Evolutionary conservation across 2,888 invertebrate species (phyloP).

Genomic region (Trachelus stipa): DNA sequence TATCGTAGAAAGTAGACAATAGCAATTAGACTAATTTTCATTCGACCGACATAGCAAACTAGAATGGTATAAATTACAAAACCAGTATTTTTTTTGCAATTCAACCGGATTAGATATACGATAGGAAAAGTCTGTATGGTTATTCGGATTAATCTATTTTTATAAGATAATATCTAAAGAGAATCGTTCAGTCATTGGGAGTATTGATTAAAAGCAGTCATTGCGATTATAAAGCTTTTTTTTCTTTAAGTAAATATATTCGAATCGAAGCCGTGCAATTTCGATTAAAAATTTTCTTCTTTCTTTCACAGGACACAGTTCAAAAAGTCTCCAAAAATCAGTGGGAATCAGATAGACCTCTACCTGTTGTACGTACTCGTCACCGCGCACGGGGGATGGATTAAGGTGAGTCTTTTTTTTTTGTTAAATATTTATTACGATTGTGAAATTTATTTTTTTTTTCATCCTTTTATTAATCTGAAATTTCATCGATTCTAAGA

Average conservation of each 20-base stretch:
- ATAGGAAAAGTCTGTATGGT: neutral
- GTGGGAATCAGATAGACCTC: constrained; percentile 92
- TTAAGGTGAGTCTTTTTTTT: constrained; percentile 78
- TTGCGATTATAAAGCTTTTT: neutral
- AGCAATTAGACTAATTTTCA: too few relatives aligned
- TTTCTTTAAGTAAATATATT: neutral
- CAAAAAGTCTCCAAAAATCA: constrained; percentile 79
- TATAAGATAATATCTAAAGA: neutral
- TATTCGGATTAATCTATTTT: neutral
- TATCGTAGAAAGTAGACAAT: too few relatives aligned
- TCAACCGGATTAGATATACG: neutral
- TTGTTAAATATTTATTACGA: too few relatives aligned
- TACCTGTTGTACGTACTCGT: constrained; percentile 92
- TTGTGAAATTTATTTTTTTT: too few relatives aligned
- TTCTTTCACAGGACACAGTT: constrained; percentile 71
- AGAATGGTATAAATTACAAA: neutral
- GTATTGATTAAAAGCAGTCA: neutral
- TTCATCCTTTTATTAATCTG: too few relatives aligned
- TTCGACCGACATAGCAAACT: too few relatives aligned
- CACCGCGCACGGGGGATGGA: constrained; percentile 92
- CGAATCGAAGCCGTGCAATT: neutral
- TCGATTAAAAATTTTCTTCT: constrained; percentile 20
- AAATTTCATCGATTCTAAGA: too few relatives aligned
- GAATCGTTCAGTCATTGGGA: neutral
- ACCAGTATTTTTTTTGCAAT: neutral